phyloP scores from a whole-genome alignment of 2,888 invertebrate species.

The Ormyrus nitidulus region DNA sequence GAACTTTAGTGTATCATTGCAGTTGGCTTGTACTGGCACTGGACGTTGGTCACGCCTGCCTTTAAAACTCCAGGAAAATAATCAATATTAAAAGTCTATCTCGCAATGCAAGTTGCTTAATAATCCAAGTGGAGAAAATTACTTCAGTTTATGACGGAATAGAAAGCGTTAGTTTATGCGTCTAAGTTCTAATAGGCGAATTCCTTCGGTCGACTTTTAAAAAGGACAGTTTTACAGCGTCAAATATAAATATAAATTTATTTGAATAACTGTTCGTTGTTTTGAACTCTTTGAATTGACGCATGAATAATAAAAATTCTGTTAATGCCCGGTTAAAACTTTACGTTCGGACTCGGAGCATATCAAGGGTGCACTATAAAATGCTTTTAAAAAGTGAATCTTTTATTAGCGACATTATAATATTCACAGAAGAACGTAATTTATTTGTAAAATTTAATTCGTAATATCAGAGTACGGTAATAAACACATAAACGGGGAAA shows the following conservation, averaged over 20 bases:
- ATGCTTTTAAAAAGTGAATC: conserved; percentile 1
- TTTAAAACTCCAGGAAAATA: conserved; percentile 11
- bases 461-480: background rate
- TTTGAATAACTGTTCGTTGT: conserved; percentile 2
- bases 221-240: no score
- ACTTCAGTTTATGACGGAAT: background rate
- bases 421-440: no score
- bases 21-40: background rate
- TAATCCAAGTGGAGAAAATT: background rate
- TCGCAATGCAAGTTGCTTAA: background rate
- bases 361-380: background rate
- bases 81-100: conserved; percentile 1
- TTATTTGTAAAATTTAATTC: no score
- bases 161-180: conserved; percentile 4
- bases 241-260: background rate
- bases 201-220: no score
- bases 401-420: conserved; percentile 1
- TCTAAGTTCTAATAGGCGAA: background rate
- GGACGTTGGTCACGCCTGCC: background rate
- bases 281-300: background rate
- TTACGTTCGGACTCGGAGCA: background rate
- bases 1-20: conserved; percentile 1
- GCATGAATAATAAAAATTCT: background rate
- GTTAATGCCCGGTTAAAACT: background rate
- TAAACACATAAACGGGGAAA: background rate